Conservation (phyloP, 1,140 invertebrate genomes). For the Drosophila insularis region DNA sequence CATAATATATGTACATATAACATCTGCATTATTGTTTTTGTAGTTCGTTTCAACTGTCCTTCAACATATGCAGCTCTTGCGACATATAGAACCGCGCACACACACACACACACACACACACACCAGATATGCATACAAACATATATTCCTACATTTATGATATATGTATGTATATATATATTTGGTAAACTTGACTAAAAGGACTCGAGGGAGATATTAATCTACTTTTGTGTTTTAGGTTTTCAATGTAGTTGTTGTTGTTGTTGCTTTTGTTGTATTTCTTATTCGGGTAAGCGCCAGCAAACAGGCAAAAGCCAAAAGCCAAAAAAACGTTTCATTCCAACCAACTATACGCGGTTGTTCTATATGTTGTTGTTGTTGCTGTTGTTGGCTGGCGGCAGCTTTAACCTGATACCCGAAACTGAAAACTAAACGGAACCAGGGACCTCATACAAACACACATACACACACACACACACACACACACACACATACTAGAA, state of each 20-base stretch:
- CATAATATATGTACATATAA: no score
- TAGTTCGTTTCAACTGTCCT: no score
- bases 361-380: conserved; percentile 27
- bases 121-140: no score
- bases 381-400: conserved; percentile 20
- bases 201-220: conserved; percentile 79
- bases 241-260: conserved; percentile 1
- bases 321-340: conserved; percentile 59
- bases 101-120: no score
- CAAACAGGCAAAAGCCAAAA: conserved; percentile 41
- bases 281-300: conserved; percentile 16
- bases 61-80: no score
- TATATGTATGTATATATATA: conserved; percentile 20
- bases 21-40: no score
- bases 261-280: conserved; percentile 8
- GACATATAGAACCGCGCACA: no score
- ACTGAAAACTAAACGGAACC: conserved; percentile 70
- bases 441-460: conserved; percentile 17
- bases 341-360: conserved; percentile 74
- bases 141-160: background rate
- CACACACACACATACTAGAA: background rate
- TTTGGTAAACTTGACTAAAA: conserved; percentile 74
- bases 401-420: conserved; percentile 73
- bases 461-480: conserved; percentile 13
- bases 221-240: conserved; percentile 54